phyloP scores from a whole-genome alignment of 2,797 vertebrate species.

The Acanthurus lineatus region DNA sequence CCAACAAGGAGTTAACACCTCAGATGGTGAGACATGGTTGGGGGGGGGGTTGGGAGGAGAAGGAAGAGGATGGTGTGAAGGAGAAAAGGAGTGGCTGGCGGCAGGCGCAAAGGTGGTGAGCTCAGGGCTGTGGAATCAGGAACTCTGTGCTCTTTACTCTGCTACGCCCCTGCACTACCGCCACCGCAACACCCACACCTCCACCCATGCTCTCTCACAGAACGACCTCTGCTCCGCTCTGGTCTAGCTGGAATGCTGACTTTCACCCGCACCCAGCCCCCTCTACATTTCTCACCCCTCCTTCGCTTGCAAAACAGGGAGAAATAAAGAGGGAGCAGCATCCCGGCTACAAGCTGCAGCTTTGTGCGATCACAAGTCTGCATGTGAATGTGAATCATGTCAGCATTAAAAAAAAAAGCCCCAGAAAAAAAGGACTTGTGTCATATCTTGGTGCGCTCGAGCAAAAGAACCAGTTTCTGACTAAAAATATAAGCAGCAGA shows the following conservation, averaged over 20 bases:
- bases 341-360: slow-evolving; percentile 37
- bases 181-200: slow-evolving; percentile 75
- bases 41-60: slow-evolving; percentile 74
- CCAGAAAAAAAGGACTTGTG: slow-evolving; percentile 46
- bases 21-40: slow-evolving; percentile 71
- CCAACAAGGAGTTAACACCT: slow-evolving; percentile 83
- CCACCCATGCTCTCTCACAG: slow-evolving; percentile 63
- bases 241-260: slow-evolving; percentile 75
- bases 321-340: slow-evolving; percentile 39
- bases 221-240: slow-evolving; percentile 68
- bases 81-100: slow-evolving; percentile 80
- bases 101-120: slow-evolving; percentile 83
- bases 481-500: slow-evolving; percentile 74
- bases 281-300: slow-evolving; percentile 51
- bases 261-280: slow-evolving; percentile 62
- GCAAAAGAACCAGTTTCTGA: slow-evolving; percentile 65
- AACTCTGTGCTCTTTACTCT: slow-evolving; percentile 81
- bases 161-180: slow-evolving; percentile 78
- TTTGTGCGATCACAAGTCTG: slow-evolving; percentile 37
- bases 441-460: slow-evolving; percentile 44
- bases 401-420: slow-evolving; percentile 25
- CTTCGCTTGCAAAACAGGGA: slow-evolving; percentile 47
- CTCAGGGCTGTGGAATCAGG: slow-evolving; percentile 85
- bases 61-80: slow-evolving; percentile 76
- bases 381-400: slow-evolving; percentile 37